phyloP scores from a whole-genome alignment of 2,797 vertebrate species.

The Calcarius lapponicus region DNA sequence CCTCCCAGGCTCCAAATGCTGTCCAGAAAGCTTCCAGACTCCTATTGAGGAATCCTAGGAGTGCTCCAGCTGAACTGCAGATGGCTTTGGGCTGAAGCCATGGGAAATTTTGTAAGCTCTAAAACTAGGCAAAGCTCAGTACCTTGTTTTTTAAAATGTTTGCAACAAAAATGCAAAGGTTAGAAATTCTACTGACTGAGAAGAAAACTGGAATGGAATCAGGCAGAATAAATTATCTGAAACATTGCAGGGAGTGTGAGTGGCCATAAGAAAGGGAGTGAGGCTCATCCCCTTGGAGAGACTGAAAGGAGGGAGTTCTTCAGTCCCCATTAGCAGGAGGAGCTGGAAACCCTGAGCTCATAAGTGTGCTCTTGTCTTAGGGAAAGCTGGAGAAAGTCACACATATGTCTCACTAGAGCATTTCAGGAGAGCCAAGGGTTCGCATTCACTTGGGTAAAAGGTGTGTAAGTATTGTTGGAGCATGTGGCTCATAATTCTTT shows the following conservation, averaged over 20 bases:
- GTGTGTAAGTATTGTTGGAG: neutral
- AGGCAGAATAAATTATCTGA: neutral
- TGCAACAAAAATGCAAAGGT: neutral
- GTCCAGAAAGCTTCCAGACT: neutral
- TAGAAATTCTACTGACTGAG: neutral
- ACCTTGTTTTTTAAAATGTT: neutral
- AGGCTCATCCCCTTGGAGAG: neutral
- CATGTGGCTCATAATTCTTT: neutral
- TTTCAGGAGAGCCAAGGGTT: neutral
- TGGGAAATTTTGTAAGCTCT: neutral
- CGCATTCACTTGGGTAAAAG: neutral
- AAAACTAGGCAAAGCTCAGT: neutral
- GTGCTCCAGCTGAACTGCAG: constrained; percentile 12
- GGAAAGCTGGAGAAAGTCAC: neutral
- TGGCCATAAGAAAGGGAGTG: neutral
- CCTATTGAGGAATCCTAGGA: neutral
- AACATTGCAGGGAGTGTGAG: neutral
- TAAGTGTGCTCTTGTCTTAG: accelerated
- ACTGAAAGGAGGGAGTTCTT: neutral
- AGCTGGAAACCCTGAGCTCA: neutral
- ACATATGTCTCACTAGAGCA: accelerated
- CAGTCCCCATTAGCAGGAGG: neutral
- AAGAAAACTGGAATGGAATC: neutral
- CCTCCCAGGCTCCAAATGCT: neutral
- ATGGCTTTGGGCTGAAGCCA: neutral